Percentiles rank a stretch among this genome's conserved stretches.
Conservation (phyloP, 2,888 invertebrate genomes). For the Hololepta plana region DNA sequence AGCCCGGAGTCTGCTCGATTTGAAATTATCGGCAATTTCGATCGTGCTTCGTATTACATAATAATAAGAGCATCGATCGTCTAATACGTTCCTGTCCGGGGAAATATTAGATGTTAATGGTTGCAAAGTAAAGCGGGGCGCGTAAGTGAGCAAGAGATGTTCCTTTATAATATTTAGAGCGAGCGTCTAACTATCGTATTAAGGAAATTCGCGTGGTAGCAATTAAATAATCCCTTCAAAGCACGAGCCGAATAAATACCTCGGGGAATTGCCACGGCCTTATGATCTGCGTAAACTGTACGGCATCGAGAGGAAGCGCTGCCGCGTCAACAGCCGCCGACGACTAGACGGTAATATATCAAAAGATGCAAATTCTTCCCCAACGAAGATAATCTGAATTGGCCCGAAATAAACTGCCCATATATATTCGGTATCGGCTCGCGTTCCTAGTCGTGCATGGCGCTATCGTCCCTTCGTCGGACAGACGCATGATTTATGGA, state of each 20-base stretch:
- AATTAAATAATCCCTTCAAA: slow-evolving; percentile 32
- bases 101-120: slow-evolving; percentile 27
- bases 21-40: no score
- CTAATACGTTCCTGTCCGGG: slow-evolving; percentile 15
- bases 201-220: slow-evolving; percentile 26
- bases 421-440: slow-evolving; percentile 13
- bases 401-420: slow-evolving; percentile 14
- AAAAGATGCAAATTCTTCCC: slow-evolving; percentile 11
- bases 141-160: slow-evolving; percentile 25
- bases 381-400: slow-evolving; percentile 13
- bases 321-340: no score
- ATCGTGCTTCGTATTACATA: no score
- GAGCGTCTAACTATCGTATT: slow-evolving; percentile 27
- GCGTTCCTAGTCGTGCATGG: slow-evolving; percentile 11
- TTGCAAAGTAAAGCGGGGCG: slow-evolving; percentile 27
- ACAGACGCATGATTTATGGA: slow-evolving; percentile 12
- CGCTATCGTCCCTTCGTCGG: slow-evolving; percentile 10
- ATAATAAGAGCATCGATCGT: no score
- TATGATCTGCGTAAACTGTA: no score
- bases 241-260: slow-evolving; percentile 27
- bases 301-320: no score
- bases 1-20: no score
- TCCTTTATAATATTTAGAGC: slow-evolving; percentile 27
- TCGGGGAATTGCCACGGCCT: slow-evolving; percentile 20
- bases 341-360: slow-evolving; percentile 9